phyloP scores from a whole-genome alignment of 2,113 vertebrate species.

The Ciconia maguari region DNA sequence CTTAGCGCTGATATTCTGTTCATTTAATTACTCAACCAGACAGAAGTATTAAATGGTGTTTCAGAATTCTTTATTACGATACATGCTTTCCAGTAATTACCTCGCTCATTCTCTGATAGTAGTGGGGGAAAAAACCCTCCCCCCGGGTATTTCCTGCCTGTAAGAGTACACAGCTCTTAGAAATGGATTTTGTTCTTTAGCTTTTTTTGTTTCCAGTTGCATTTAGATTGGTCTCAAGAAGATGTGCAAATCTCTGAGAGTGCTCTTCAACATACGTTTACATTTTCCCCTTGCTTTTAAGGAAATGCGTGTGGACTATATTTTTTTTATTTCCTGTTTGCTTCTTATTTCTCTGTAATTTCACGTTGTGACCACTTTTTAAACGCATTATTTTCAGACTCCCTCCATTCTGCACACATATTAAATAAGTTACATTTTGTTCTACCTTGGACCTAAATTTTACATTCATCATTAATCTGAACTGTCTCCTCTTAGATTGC shows the following conservation, averaged over 20 bases:
- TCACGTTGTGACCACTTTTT: neutral
- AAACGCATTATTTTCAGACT: neutral
- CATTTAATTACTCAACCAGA: constrained; percentile 26
- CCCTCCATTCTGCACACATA: neutral
- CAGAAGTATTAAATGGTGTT: constrained; percentile 21
- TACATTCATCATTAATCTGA: neutral
- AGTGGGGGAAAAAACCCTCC: neutral
- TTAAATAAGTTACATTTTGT: neutral
- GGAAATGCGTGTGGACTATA: neutral
- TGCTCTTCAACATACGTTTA: neutral
- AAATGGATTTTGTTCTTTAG: neutral
- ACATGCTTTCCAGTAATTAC: constrained; percentile 14
- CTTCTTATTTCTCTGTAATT: neutral
- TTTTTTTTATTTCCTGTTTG: neutral
- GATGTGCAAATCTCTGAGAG: neutral
- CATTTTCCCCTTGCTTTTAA: neutral
- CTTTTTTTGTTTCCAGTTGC: neutral
- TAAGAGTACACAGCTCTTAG: neutral
- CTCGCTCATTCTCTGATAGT: neutral
- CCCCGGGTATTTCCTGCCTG: neutral
- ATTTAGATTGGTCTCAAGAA: neutral
- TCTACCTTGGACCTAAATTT: neutral
- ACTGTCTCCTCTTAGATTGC: neutral
- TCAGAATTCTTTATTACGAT: neutral
- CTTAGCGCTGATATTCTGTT: neutral